Evolutionary conservation across 2,888 invertebrate genomes (phyloP).

Genomic region (Hofmannophila pseudospretella): DNA sequence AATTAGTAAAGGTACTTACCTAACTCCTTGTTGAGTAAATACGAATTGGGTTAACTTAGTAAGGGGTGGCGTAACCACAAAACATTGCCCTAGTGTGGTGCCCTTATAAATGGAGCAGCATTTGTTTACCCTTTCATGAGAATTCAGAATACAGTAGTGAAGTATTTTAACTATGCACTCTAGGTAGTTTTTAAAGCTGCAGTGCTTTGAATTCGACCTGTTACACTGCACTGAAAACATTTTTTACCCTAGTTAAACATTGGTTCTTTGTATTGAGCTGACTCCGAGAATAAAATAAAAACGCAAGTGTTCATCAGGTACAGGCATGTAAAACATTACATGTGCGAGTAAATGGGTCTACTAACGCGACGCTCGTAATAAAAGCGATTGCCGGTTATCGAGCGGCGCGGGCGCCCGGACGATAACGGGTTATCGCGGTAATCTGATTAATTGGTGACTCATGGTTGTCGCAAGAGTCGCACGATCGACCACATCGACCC

Average conservation of each 20-base stretch:
- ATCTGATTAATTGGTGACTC: constrained; percentile 67
- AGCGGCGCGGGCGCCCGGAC: constrained; percentile 24
- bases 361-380: constrained; percentile 15
- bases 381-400: constrained; percentile 28
- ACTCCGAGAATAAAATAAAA: too few species aligned
- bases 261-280: too few species aligned
- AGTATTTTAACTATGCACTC: not conserved
- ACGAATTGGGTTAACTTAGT: not conserved
- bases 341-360: constrained; percentile 1
- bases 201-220: not conserved
- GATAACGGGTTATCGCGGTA: constrained; percentile 54
- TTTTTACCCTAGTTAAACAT: not conserved
- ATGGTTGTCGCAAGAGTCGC: constrained; percentile 30
- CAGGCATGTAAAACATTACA: too few species aligned
- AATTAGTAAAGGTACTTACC: not conserved
- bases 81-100: not conserved
- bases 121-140: not conserved
- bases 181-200: not conserved
- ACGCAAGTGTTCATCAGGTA: too few species aligned
- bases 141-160: not conserved
- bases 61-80: not conserved
- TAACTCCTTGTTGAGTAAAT: not conserved
- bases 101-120: not conserved
- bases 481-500: constrained; percentile 34
- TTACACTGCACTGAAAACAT: not conserved